Evolutionary conservation across 2,888 invertebrate genomes (phyloP), one percentile per base, ranked within the genome.

Genomic region (Metalampra italica): DNA sequence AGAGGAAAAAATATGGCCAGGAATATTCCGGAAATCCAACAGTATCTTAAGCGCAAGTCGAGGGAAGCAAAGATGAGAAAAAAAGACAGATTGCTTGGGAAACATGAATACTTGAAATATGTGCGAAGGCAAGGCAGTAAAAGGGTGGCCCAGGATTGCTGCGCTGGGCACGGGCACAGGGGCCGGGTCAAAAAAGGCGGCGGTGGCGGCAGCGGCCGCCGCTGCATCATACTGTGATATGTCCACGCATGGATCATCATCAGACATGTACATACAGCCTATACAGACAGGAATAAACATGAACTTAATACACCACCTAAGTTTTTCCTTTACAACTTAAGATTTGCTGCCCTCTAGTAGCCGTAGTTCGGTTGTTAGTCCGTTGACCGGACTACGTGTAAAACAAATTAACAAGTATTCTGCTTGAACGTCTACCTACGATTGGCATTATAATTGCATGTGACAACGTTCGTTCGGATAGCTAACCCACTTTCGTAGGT

Each of bases 91-190:
- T 43, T 76, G 8, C 57, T 52, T 0, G 84, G 84, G 42, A 75
- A 65, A 14, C 65, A 79, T 13, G 67, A 50, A 7, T 80, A 77
- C 51, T 51, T 63, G 5, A 63, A 64, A 9, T 82, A 82, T 54
- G 53, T 57, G 1, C 75, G 73, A 51, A 69, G 45, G 49, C 64
- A 71, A 53, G 82, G 83, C 3, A 54, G 46, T 7, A 47, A 44
- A 8, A 66, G 65, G 43, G 49, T 62, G 1, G 46, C 52, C 1
- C 53, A 47, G 0, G 66, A 68, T 1, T 86, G 87, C 56, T 86
- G 87, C 54, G 71, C 74, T 3, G 83, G 85, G 29, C 78, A 71
- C 49, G 87, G 86, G 0, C 85, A 86, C 47, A 69, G 85, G 56
- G 86, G 85, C 8, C 66, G 85, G 36, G 40, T 82, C 34, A 76